Base-by-base conservation (phyloP, 2,113 vertebrate genomes). In the Hippolais icterina region DNA sequence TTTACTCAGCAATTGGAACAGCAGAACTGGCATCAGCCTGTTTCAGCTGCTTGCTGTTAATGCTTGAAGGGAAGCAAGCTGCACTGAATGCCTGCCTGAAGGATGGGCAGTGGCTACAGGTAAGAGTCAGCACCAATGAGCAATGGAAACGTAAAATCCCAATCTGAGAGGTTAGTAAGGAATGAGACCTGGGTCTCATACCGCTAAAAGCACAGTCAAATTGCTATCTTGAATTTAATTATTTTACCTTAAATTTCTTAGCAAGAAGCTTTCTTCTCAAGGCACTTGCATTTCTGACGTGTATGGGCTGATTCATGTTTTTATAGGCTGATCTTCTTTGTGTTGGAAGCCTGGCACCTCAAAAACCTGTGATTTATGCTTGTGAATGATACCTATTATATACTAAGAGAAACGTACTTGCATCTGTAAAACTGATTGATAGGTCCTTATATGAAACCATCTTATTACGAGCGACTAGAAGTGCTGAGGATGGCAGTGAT, bases 1-100 rank as follows among this genome's bases (percentile, higher is more conserved):
- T 98, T 97, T 97, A 96, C 96, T 99, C 98, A 98, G 97, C 97
- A 97, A 69, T 97, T 82, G 89, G 97, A 96, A 96, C 92, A 97
- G 97, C 90, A 97, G 97, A 97, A 97, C 97, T 94, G 95, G 96
- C 68, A 91, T 76, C 87, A 96, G 95, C 90, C 96, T 98, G 91
- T 97, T 98, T 97, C 97, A 96, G 96, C 93, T 97, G 79, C 96
- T 96, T 89, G 86, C 91, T 94, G 93, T 96, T 96, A 96, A 89
- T 96, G 96, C 95, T 93, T 97, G 97, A 98, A 98, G 98, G 97
- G 97, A 98, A 97, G 97, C 84, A 96, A 98, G 95, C 90, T 91
- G 91, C 84, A 76, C 95, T 90, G 91, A 86, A 27, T 56, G 25
- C 69, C 52, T 70, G 94, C 75, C 64, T 81, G 71, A 86, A 42